Evolutionary conservation across 2,888 invertebrate genomes (phyloP).

Genomic region (Drosophila buzzatii): DNA sequence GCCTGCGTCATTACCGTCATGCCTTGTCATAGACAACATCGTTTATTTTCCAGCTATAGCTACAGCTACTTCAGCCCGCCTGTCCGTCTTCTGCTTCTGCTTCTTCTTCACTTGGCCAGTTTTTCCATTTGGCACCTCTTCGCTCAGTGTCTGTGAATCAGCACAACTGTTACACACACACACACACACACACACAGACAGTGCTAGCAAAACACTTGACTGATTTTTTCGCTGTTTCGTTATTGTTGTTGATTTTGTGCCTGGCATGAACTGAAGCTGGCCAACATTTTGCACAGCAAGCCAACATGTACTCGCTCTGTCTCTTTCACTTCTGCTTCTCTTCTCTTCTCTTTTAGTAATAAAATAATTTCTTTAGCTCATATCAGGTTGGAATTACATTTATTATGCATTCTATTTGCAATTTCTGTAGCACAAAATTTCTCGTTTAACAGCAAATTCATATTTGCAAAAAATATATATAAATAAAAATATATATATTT

Average conservation of each 20-base stretch:
- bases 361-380: not conserved
- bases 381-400: conserved; percentile 8
- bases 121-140: conserved; percentile 69
- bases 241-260: conserved; percentile 65
- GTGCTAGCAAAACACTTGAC: conserved; percentile 59
- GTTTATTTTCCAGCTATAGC: conserved; percentile 66
- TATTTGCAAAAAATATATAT: too few species aligned
- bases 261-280: conserved; percentile 19
- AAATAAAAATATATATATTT: too few species aligned
- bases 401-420: conserved; percentile 8
- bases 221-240: conserved; percentile 61
- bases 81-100: conserved; percentile 12
- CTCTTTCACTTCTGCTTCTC: not conserved
- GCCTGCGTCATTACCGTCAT: conserved; percentile 71
- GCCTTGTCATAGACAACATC: conserved; percentile 79
- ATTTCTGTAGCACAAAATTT: too few species aligned
- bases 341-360: not conserved
- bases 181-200: not conserved
- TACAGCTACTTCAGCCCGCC: not conserved
- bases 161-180: conserved; percentile 63
- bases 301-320: not conserved
- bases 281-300: conserved; percentile 22
- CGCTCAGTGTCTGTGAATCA: conserved; percentile 60
- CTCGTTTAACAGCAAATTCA: too few species aligned
- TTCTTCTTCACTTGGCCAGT: conserved; percentile 39